phyloP scores from a whole-genome alignment of 1,140 invertebrate genomes.

The Tribolium castaneum region DNA sequence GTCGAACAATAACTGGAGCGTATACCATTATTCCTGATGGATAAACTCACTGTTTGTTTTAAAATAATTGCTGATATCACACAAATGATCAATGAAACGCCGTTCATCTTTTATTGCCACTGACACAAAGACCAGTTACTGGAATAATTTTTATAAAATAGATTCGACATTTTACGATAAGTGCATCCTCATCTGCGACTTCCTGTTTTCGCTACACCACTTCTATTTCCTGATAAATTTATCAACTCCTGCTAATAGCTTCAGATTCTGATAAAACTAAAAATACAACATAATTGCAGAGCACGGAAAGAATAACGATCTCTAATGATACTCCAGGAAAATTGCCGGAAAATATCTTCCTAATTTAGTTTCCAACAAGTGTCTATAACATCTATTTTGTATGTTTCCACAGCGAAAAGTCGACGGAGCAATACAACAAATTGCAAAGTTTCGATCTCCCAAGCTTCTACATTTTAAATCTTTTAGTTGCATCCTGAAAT shows the following conservation, averaged over 20 bases:
- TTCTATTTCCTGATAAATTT: slow-evolving; percentile 11
- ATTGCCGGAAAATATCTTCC: neutral
- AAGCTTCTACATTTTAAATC: neutral
- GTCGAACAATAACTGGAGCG: neutral
- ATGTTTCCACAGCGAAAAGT: too few relatives aligned
- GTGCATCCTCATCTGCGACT: slow-evolving; percentile 6
- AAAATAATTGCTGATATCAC: neutral
- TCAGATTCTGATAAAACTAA: neutral
- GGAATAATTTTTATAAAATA: neutral
- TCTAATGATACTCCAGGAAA: neutral
- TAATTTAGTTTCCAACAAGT: too few relatives aligned
- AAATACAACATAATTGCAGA: neutral
- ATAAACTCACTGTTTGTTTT: neutral
- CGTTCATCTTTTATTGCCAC: neutral
- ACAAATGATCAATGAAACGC: neutral
- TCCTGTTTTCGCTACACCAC: neutral
- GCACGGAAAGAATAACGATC: neutral
- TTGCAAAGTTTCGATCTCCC: neutral
- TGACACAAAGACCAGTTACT: neutral
- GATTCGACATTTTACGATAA: neutral
- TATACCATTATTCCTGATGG: slow-evolving; percentile 2
- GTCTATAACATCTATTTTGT: too few relatives aligned
- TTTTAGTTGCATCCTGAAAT: neutral
- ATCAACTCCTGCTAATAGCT: neutral
- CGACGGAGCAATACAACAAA: neutral